Conservation (phyloP, 2,888 invertebrate species). For the Polylopha cassiicola region DNA sequence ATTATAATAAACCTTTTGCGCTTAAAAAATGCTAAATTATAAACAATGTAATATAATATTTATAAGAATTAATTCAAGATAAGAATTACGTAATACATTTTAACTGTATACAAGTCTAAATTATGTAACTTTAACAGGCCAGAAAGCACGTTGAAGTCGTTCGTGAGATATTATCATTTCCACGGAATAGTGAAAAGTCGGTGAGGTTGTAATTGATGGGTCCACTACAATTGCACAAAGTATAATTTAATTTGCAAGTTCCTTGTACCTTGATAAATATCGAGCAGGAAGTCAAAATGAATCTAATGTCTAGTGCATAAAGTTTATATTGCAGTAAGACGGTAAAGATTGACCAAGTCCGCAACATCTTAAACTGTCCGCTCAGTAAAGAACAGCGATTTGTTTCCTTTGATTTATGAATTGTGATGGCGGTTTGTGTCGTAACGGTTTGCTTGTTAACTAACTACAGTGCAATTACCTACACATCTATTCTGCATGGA, state of each 20-base stretch:
- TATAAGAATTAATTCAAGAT: too few species aligned
- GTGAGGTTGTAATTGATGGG: conserved; percentile 1
- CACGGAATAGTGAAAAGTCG: neutral
- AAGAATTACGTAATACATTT: too few species aligned
- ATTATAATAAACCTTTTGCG: too few species aligned
- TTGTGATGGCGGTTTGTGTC: conserved; percentile 35
- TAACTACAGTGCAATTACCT: conserved; percentile 15
- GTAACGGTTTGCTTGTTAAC: conserved; percentile 38
- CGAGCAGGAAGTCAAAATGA: neutral
- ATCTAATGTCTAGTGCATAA: neutral
- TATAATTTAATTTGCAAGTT: conserved; percentile 10
- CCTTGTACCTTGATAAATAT: neutral
- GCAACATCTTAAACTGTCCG: conserved; percentile 26
- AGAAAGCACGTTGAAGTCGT: neutral
- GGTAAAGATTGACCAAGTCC: neutral
- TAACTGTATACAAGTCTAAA: too few species aligned
- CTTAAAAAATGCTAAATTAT: too few species aligned
- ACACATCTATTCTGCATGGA: conserved; percentile 24
- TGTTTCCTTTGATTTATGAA: conserved; percentile 39
- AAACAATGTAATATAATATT: too few species aligned
- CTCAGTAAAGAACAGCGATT: conserved; percentile 40
- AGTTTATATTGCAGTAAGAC: neutral
- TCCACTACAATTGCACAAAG: neutral
- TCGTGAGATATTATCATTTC: conserved; percentile 2
- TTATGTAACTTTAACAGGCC: neutral